phyloP scores from a whole-genome alignment of 2,888 invertebrate genomes.

The Pogonocherus hispidulus region DNA sequence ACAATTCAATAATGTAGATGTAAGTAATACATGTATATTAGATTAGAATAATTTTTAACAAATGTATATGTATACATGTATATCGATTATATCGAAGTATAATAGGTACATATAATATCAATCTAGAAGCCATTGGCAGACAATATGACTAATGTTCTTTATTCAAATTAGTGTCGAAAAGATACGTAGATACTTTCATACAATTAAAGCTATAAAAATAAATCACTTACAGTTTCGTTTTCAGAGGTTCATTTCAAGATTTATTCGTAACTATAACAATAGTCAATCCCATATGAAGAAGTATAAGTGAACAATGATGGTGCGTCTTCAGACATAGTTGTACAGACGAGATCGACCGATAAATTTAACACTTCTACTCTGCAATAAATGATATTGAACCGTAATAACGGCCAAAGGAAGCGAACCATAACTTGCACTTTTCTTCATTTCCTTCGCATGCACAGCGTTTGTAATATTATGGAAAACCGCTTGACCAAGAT shows the following conservation, averaged over 20 bases:
- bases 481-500: too few relatives aligned
- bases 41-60: not conserved
- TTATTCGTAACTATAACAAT: not conserved
- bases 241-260: not conserved
- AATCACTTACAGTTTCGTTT: not conserved
- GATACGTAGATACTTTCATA: too few relatives aligned
- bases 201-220: not conserved
- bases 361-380: not conserved
- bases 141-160: not conserved
- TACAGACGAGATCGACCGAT: not conserved
- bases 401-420: not conserved
- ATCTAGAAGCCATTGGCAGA: not conserved
- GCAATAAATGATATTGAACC: not conserved
- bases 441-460: not conserved
- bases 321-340: not conserved
- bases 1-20: not conserved
- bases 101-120: not conserved
- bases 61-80: not conserved
- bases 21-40: not conserved
- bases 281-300: not conserved
- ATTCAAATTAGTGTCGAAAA: too few relatives aligned
- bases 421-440: constrained; percentile 10
- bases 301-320: not conserved
- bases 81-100: too few relatives aligned
- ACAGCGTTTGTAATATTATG: not conserved